Conservation (phyloP, 2,888 invertebrate species). For the Drosophila siamana region DNA sequence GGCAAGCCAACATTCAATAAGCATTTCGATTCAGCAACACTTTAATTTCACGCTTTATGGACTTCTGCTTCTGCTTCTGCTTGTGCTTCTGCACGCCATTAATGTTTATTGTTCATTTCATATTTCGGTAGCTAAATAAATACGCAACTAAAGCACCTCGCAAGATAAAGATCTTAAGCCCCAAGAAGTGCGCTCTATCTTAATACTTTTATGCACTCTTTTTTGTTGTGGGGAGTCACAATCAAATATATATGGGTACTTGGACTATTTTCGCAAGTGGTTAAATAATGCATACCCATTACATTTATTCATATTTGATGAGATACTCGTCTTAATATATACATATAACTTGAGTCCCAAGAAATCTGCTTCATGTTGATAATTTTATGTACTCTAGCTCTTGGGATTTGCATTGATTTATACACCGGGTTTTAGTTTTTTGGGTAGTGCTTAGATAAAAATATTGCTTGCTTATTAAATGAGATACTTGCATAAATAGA, state of each 20-base stretch:
- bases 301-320: background rate
- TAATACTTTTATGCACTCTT: conserved; percentile 11
- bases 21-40: background rate
- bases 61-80: background rate
- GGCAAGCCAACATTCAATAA: background rate
- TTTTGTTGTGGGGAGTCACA: background rate
- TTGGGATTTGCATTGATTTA: background rate
- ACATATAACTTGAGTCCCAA: background rate
- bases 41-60: conserved; percentile 8
- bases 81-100: background rate
- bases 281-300: background rate
- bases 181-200: conserved; percentile 13
- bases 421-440: background rate
- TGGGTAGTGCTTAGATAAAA: background rate
- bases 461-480: too few relatives aligned
- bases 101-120: background rate
- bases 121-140: background rate
- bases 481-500: too few relatives aligned
- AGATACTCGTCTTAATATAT: background rate
- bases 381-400: background rate
- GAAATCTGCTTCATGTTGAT: background rate
- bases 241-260: conserved; percentile 16
- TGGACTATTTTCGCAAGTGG: background rate
- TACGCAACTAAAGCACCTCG: background rate
- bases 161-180: background rate